Conservation (phyloP, 2,113 vertebrate species). For the Oenanthe melanoleuca region DNA sequence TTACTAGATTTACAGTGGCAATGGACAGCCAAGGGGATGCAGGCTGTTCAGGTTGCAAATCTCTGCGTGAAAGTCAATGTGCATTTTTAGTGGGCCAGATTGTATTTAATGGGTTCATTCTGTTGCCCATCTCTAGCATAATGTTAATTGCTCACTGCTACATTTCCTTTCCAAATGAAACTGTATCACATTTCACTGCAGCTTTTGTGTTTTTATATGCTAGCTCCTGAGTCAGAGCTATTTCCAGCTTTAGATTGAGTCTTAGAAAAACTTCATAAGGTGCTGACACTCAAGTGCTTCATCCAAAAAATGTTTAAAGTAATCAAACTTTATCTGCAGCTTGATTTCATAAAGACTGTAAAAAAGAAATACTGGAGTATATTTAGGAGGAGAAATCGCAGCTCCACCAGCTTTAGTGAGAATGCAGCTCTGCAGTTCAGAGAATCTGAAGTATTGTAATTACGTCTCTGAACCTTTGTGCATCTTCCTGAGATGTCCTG, state of each 20-base stretch:
- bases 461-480: background rate
- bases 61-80: background rate
- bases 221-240: background rate
- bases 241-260: background rate
- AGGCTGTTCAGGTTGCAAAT: background rate
- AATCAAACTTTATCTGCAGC: background rate
- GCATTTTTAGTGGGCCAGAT: background rate
- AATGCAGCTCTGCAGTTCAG: background rate
- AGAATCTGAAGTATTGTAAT: background rate
- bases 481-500: background rate
- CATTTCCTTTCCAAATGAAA: background rate
- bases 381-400: background rate
- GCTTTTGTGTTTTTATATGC: background rate
- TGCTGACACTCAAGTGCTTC: background rate
- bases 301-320: background rate
- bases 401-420: background rate
- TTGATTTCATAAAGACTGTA: background rate
- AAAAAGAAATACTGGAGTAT: background rate
- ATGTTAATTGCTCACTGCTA: background rate
- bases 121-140: background rate
- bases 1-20: background rate
- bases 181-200: background rate
- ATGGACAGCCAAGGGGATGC: background rate
- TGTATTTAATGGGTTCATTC: background rate
- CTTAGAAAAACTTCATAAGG: background rate